Conservation (phyloP, 2,888 invertebrate genomes). For the Synanthedon myopaeformis region DNA sequence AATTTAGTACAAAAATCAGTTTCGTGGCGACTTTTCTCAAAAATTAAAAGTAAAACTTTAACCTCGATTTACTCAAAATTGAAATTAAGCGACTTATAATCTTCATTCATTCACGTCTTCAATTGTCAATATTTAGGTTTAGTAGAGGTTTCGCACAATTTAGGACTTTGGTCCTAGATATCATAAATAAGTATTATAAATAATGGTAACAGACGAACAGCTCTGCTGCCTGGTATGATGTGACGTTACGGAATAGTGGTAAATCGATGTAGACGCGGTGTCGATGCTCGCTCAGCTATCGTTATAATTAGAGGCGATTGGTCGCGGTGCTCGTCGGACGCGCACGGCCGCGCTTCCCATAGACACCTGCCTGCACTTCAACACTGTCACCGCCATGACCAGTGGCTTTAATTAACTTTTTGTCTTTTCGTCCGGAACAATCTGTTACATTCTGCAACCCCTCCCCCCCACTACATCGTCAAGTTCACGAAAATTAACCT, state of each 20-base stretch:
- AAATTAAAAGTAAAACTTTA: too few relatives aligned
- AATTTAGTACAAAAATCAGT: too few relatives aligned
- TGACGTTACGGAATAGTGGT: too few relatives aligned
- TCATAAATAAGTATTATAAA: background rate
- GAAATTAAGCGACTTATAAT: too few relatives aligned
- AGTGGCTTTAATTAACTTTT: slow-evolving; percentile 58
- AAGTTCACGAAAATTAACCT: slow-evolving; percentile 19
- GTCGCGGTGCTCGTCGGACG: slow-evolving; percentile 54
- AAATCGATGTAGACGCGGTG: slow-evolving; percentile 10
- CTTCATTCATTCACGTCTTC: too few relatives aligned
- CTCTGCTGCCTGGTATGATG: too few relatives aligned
- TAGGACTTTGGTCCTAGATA: too few relatives aligned
- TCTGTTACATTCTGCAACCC: slow-evolving; percentile 40
- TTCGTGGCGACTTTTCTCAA: too few relatives aligned
- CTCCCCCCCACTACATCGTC: slow-evolving; percentile 3
- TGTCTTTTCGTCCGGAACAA: slow-evolving; percentile 39
- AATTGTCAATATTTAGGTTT: too few relatives aligned
- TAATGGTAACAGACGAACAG: too few relatives aligned
- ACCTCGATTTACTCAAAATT: too few relatives aligned
- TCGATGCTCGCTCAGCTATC: slow-evolving; percentile 13
- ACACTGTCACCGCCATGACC: slow-evolving; percentile 20
- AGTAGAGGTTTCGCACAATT: too few relatives aligned
- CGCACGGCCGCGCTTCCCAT: slow-evolving; percentile 69
- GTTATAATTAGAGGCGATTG: slow-evolving; percentile 62
- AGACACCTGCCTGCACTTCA: slow-evolving; percentile 43